phyloP scores from a whole-genome alignment of 2,113 vertebrate species.

The Pogonocichla stellata region DNA sequence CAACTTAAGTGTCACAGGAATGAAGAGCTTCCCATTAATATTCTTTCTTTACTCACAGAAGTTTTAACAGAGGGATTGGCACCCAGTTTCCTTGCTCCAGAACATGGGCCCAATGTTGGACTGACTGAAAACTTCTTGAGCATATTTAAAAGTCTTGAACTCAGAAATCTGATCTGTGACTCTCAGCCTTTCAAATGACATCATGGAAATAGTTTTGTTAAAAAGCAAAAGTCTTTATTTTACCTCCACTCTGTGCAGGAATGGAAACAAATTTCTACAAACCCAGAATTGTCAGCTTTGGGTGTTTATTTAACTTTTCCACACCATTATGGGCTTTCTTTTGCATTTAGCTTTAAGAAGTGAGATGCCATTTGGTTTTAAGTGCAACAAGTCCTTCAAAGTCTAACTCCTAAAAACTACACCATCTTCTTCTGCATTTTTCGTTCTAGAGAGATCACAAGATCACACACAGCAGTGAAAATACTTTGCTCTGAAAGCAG shows the following conservation, averaged over 20 bases:
- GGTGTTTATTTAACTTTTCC: not conserved
- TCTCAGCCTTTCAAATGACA: not conserved
- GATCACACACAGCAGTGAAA: not conserved
- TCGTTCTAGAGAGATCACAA: not conserved
- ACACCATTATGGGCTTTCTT: not conserved
- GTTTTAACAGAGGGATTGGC: not conserved
- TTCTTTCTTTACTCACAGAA: not conserved
- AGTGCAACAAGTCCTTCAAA: not conserved
- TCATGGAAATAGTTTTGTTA: not conserved
- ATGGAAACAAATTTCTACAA: not conserved
- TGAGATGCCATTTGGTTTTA: not conserved
- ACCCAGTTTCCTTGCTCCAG: not conserved
- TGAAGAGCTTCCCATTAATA: not conserved
- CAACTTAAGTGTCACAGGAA: not conserved
- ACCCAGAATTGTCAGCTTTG: not conserved
- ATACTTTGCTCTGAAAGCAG: not conserved
- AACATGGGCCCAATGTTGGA: accelerated
- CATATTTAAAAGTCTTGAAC: not conserved
- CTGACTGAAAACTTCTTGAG: not conserved
- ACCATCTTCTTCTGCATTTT: not conserved
- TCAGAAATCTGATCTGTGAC: not conserved
- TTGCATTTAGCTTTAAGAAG: not conserved
- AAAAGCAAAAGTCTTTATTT: not conserved
- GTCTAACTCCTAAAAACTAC: not conserved
- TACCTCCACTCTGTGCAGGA: not conserved